Evolutionary conservation across 1,140 invertebrate species (phyloP).

Genomic region (Carposina sasakii): DNA sequence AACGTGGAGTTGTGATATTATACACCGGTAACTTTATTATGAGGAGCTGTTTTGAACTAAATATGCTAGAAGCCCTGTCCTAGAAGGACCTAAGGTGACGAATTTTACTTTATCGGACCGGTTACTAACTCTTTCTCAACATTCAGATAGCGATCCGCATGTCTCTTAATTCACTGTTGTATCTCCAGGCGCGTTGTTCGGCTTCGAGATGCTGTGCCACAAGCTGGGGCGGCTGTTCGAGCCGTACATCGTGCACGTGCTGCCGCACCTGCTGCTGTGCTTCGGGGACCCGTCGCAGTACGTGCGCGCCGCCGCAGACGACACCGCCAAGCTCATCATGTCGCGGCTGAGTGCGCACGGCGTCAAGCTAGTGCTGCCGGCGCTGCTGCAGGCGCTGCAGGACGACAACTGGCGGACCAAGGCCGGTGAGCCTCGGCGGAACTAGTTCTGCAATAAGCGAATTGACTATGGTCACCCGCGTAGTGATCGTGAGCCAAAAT

Average conservation of each 20-base stretch:
- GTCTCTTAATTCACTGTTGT: too few relatives aligned
- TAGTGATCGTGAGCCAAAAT: too few relatives aligned
- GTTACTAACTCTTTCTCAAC: too few relatives aligned
- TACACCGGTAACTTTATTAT: too few relatives aligned
- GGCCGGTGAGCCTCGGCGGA: constrained; percentile 88
- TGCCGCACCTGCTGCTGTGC: constrained; percentile 95
- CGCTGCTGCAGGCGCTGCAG: constrained; percentile 93
- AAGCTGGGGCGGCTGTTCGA: constrained; percentile 97
- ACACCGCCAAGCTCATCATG: constrained; percentile 97
- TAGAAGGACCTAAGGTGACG: too few relatives aligned
- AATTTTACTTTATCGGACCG: too few relatives aligned
- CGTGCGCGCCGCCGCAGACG: constrained; percentile 93
- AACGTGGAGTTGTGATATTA: too few relatives aligned
- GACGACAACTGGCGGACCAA: constrained; percentile 99
- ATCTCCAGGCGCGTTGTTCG: constrained; percentile 89
- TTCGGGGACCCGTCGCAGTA: constrained; percentile 97
- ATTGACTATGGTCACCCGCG: too few relatives aligned
- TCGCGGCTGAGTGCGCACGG: constrained; percentile 96
- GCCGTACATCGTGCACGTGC: constrained; percentile 97
- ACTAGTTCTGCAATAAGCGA: too few relatives aligned
- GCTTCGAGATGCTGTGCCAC: constrained; percentile 97
- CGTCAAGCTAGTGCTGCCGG: constrained; percentile 95
- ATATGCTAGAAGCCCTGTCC: too few relatives aligned
- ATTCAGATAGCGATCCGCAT: too few relatives aligned
- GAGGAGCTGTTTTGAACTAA: too few relatives aligned